These are phyloP conservation scores for Argyresthia albistria DNA, from an alignment of 2,888 invertebrate genomes.

Conservation along the genomic window DNA sequence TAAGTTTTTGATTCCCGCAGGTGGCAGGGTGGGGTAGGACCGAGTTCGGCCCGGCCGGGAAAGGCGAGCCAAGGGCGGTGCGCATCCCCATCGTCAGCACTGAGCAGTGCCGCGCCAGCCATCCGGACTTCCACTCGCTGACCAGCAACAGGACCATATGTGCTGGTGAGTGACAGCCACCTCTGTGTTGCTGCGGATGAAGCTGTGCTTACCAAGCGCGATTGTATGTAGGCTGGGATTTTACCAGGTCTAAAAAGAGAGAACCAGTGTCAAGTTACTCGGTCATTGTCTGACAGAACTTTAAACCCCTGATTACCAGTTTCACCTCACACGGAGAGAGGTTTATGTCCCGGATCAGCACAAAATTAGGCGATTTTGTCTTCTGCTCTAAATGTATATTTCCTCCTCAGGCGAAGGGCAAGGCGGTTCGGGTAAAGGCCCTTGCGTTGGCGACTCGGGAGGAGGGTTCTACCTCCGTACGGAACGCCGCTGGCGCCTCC, in stretches of 20 bases:
- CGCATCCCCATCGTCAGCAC: slow-evolving; percentile 70
- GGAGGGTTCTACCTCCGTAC: slow-evolving; percentile 64
- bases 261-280: too few relatives aligned
- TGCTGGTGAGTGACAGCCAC: slow-evolving; percentile 68
- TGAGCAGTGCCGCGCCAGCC: slow-evolving; percentile 66
- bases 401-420: slow-evolving; percentile 47
- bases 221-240: too few relatives aligned
- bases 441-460: slow-evolving; percentile 74
- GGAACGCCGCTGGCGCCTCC: slow-evolving; percentile 53
- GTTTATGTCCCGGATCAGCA: too few relatives aligned
- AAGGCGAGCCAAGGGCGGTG: slow-evolving; percentile 64
- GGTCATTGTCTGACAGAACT: too few relatives aligned
- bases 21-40: slow-evolving; percentile 75
- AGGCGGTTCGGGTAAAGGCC: slow-evolving; percentile 48
- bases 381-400: neutral
- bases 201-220: too few relatives aligned
- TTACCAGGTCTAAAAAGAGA: too few relatives aligned
- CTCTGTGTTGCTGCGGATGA: too few relatives aligned
- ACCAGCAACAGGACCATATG: slow-evolving; percentile 74
- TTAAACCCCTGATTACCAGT: too few relatives aligned
- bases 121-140: slow-evolving; percentile 49
- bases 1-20: slow-evolving; percentile 30
- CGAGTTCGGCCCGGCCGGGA: slow-evolving; percentile 47
- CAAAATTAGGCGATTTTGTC: too few relatives aligned
- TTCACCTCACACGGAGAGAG: too few relatives aligned